Evolutionary conservation across 2,888 invertebrate genomes (phyloP).

Genomic region (Aplocera efformata): DNA sequence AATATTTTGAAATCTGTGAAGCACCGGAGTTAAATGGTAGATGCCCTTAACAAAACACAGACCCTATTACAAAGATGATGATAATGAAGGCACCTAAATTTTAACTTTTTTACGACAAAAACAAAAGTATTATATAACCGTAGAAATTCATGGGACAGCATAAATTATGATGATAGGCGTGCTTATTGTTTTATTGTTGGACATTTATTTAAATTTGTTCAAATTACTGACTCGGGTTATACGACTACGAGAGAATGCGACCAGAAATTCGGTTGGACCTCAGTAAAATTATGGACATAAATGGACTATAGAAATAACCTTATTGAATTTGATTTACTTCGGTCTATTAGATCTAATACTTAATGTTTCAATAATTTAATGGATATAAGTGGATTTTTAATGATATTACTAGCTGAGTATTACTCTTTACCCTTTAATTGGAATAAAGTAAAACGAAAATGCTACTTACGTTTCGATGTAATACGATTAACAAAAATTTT

Average conservation of each 20-base stretch:
- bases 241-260: constrained; percentile 35
- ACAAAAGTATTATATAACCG: constrained; percentile 31
- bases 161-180: constrained; percentile 44
- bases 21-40: constrained; percentile 21
- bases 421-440: not conserved
- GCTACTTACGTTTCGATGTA: constrained; percentile 32
- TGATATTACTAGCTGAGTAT: not conserved
- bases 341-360: constrained; percentile 14
- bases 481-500: constrained; percentile 30
- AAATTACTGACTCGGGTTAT: constrained; percentile 47
- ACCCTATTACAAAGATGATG: constrained; percentile 23
- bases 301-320: constrained; percentile 23
- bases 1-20: constrained; percentile 30
- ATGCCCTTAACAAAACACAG: constrained; percentile 20
- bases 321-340: constrained; percentile 26
- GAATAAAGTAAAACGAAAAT: constrained; percentile 9
- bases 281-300: constrained; percentile 26
- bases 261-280: constrained; percentile 28
- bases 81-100: constrained; percentile 27
- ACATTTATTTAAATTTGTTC: constrained; percentile 57
- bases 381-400: constrained; percentile 9
- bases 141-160: constrained; percentile 29
- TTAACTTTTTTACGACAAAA: constrained; percentile 23
- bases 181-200: constrained; percentile 42
- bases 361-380: constrained; percentile 17